phyloP scores from a whole-genome alignment of 2,113 vertebrate species.

The Uria aalge region DNA sequence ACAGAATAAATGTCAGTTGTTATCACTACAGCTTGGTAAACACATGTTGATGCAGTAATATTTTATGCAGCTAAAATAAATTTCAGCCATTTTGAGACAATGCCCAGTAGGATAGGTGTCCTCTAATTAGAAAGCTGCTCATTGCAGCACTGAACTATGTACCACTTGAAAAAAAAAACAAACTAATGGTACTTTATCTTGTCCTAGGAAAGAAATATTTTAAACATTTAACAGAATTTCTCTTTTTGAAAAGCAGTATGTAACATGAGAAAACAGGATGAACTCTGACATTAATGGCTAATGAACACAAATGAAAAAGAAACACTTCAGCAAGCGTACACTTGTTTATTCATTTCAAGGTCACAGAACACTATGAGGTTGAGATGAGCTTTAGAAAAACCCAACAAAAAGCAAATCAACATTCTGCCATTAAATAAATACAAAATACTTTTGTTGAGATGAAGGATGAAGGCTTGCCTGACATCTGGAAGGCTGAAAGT shows the following conservation, averaged over 20 bases:
- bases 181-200: neutral
- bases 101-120: neutral
- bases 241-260: neutral
- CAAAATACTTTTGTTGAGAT: neutral
- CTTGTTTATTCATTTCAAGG: neutral
- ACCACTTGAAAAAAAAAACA: neutral
- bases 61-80: neutral
- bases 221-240: neutral
- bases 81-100: neutral
- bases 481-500: neutral
- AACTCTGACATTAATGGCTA: neutral
- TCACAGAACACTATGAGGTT: neutral
- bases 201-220: neutral
- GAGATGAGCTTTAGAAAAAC: neutral
- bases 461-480: neutral
- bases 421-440: neutral
- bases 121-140: neutral
- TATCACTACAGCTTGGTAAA: neutral
- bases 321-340: neutral
- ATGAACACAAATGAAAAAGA: conserved; percentile 5
- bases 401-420: neutral
- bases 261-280: neutral
- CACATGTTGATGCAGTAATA: neutral
- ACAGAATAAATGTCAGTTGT: neutral
- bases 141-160: neutral